Conservation (phyloP, 2,113 vertebrate genomes). For the Catharus bicknelli region DNA sequence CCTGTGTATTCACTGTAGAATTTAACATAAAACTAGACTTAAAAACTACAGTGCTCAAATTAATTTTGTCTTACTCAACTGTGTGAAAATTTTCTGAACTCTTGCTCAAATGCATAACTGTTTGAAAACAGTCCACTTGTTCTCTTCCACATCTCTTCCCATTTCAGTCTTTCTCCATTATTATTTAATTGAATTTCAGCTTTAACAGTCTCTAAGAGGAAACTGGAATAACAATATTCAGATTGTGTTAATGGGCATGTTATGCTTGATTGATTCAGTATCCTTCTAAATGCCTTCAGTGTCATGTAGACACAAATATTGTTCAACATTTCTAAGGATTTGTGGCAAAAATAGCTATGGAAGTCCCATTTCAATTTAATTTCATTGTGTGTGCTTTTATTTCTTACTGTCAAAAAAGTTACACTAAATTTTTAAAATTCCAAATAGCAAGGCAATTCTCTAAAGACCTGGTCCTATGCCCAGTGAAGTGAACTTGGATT, state of each 20-base stretch:
- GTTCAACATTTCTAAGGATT: neutral
- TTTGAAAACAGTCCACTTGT: neutral
- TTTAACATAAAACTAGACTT: neutral
- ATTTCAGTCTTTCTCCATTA: neutral
- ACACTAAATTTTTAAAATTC: neutral
- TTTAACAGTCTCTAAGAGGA: neutral
- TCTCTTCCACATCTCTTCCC: neutral
- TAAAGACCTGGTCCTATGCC: neutral
- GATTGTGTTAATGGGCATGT: neutral
- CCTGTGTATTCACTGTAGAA: slow-evolving; percentile 3
- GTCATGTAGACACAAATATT: neutral
- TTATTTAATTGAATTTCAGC: neutral
- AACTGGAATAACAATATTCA: neutral
- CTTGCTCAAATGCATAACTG: neutral
- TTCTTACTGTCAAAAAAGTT: neutral
- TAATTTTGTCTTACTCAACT: slow-evolving; percentile 23
- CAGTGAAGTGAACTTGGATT: neutral
- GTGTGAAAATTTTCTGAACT: neutral
- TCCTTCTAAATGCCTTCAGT: neutral
- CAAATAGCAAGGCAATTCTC: neutral
- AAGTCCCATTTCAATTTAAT: neutral
- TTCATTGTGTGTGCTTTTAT: neutral
- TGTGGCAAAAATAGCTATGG: neutral
- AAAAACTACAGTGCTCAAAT: neutral
- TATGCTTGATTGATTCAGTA: neutral